These are phyloP conservation scores for Mesembrinibis cayennensis DNA, from an alignment of 2,113 vertebrate species.

Conservation along the genomic window DNA sequence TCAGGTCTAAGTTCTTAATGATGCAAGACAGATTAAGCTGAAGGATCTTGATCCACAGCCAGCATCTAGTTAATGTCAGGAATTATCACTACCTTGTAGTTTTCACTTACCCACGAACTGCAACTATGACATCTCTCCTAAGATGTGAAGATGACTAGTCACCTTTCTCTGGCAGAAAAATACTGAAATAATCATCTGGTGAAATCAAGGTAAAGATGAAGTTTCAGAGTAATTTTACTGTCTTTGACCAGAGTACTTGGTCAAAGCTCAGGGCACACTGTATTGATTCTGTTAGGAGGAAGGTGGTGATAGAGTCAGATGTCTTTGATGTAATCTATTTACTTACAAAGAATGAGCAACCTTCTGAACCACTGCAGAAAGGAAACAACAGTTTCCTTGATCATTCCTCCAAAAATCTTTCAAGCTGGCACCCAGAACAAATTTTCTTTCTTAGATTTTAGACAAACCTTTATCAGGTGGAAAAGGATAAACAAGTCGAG, in stretches of 20 bases:
- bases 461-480: background rate
- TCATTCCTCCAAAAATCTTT: slow-evolving; percentile 17
- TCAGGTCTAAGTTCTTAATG: background rate
- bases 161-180: background rate
- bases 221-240: slow-evolving; percentile 25
- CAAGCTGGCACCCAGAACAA: background rate
- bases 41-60: background rate
- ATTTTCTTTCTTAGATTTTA: slow-evolving; percentile 20
- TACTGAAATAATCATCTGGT: background rate
- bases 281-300: slow-evolving; percentile 33
- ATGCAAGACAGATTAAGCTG: background rate
- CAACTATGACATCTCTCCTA: background rate
- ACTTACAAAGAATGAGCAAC: background rate
- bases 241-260: slow-evolving; percentile 18
- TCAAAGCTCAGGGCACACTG: slow-evolving; percentile 25
- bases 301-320: slow-evolving; percentile 24
- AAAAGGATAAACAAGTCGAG: slow-evolving; percentile 3
- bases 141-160: background rate
- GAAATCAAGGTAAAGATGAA: background rate
- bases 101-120: background rate
- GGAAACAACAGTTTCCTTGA: slow-evolving; percentile 10
- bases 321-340: slow-evolving; percentile 37
- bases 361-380: slow-evolving; percentile 1
- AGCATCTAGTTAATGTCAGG: background rate
- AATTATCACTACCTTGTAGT: background rate